A percentile compares a stretch with the other conserved stretches of the same genome.
Evolutionary conservation across 2,888 invertebrate species (phyloP).

Genomic region (Branchellion lobata): DNA sequence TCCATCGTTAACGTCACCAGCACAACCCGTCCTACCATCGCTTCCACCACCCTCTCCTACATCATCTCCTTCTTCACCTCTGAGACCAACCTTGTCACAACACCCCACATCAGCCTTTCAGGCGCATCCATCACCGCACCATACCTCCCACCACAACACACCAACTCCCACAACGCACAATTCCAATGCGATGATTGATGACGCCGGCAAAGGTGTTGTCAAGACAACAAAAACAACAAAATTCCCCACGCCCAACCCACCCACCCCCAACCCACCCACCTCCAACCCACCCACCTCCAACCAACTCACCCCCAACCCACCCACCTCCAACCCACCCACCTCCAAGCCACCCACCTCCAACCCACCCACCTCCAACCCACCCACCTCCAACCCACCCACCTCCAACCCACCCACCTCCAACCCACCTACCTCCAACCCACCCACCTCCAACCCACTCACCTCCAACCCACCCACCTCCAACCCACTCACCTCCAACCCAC

Average conservation of each 20-base stretch:
- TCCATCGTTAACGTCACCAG: neutral
- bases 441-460: neutral
- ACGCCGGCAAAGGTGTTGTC: neutral
- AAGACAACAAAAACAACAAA: neutral
- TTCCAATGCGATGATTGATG: conserved; percentile 1
- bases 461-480: neutral
- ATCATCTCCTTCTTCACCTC: neutral
- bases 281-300: too few species aligned
- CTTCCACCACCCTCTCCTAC: neutral
- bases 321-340: neutral
- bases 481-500: too few species aligned
- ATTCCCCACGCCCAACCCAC: neutral
- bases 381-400: neutral
- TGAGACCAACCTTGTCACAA: neutral
- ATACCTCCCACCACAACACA: neutral
- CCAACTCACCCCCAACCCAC: neutral
- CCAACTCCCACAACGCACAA: neutral
- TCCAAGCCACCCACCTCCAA: too few species aligned
- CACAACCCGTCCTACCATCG: neutral
- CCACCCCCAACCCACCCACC: neutral
- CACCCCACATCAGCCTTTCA: neutral
- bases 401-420: too few species aligned
- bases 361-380: neutral
- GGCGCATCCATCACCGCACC: neutral
- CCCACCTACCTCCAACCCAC: too few species aligned